These are phyloP conservation scores for Hyles lineata DNA, from an alignment of 2,888 invertebrate genomes.

Conservation along the genomic window DNA sequence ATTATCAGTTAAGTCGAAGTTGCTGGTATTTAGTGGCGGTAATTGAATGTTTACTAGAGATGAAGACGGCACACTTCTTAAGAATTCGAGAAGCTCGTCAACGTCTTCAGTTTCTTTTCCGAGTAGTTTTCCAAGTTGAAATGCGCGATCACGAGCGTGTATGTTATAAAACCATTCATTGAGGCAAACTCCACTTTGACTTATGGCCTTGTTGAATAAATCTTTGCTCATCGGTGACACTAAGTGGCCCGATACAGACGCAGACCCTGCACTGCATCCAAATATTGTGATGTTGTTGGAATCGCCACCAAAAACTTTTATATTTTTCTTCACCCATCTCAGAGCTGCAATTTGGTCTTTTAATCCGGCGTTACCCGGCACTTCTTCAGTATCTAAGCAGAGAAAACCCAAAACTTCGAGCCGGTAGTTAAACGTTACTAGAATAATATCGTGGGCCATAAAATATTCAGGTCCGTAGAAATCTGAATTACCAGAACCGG, in stretches of 20 bases:
- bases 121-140: slow-evolving; percentile 72
- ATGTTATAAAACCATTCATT: slow-evolving; percentile 75
- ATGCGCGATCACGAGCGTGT: slow-evolving; percentile 68
- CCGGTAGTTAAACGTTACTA: slow-evolving; percentile 80
- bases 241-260: slow-evolving; percentile 70
- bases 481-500: slow-evolving; percentile 79
- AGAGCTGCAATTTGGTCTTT: slow-evolving; percentile 82
- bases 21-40: slow-evolving; percentile 56
- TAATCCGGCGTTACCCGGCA: slow-evolving; percentile 79
- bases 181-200: slow-evolving; percentile 79
- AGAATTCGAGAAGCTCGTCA: slow-evolving; percentile 65
- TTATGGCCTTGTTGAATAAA: slow-evolving; percentile 77
- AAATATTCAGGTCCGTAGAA: slow-evolving; percentile 80
- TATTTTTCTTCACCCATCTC: slow-evolving; percentile 77
- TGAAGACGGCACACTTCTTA: slow-evolving; percentile 60
- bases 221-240: slow-evolving; percentile 74
- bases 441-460: slow-evolving; percentile 69
- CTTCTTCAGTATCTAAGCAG: slow-evolving; percentile 75
- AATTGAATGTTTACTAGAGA: slow-evolving; percentile 68
- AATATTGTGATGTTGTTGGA: slow-evolving; percentile 74
- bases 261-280: slow-evolving; percentile 79
- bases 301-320: slow-evolving; percentile 74
- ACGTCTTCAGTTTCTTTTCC: slow-evolving; percentile 72
- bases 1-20: slow-evolving; percentile 64
- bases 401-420: slow-evolving; percentile 79